These are phyloP conservation scores for Callopanchax toddi DNA, from an alignment of 2,113 vertebrate genomes.

Conservation along the genomic window DNA sequence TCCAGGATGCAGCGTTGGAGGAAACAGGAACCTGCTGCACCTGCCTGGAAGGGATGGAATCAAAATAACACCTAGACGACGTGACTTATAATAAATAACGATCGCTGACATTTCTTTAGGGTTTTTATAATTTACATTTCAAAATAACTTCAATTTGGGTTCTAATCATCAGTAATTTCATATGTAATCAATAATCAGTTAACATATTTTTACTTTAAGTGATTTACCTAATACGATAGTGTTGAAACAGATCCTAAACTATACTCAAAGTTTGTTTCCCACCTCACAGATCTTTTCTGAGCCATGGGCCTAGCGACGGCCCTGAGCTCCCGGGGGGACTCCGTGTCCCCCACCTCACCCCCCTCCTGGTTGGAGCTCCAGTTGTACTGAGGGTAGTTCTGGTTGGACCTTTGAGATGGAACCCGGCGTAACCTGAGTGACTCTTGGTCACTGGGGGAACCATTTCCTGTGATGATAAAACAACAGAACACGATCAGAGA, in stretches of 20 bases:
- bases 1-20: conserved; percentile 72
- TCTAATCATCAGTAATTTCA: too few relatives aligned
- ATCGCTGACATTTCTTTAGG: neutral
- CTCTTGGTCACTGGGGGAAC: conserved; percentile 33
- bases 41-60: conserved; percentile 60
- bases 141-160: too few relatives aligned
- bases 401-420: conserved; percentile 36
- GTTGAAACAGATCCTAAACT: too few relatives aligned
- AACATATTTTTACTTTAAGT: too few relatives aligned
- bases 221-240: too few relatives aligned
- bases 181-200: too few relatives aligned
- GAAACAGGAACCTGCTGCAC: conserved; percentile 66
- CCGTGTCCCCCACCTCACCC: conserved; percentile 27
- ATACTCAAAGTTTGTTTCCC: conserved; percentile 8
- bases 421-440: conserved; percentile 50
- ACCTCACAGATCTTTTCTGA: conserved; percentile 75
- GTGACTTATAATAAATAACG: neutral
- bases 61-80: neutral
- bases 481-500: too few relatives aligned
- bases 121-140: too few relatives aligned
- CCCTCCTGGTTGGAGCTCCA: conserved; percentile 28
- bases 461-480: conserved; percentile 20
- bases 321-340: conserved; percentile 41
- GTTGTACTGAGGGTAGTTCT: conserved; percentile 53
- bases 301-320: conserved; percentile 64